A percentile compares a stretch with the other conserved stretches of the same genome.
These are phyloP conservation scores for Bombus confusus DNA, from an alignment of 1,140 invertebrate species.

Conservation along the genomic window DNA sequence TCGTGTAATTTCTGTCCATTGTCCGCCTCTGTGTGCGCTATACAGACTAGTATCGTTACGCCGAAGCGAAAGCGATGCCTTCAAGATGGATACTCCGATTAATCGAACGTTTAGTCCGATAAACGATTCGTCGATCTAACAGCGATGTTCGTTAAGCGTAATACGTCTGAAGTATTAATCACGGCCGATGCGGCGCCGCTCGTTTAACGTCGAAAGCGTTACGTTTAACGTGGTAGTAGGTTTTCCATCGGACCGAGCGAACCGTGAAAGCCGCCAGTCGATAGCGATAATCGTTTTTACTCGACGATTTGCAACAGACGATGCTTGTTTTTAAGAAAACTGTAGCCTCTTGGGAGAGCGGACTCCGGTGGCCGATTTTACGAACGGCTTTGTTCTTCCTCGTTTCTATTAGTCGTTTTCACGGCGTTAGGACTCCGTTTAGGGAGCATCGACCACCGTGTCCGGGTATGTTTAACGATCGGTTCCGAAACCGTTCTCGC, in stretches of 20 bases:
- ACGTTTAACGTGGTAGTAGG: not conserved
- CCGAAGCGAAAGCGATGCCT: not conserved
- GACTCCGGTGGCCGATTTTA: not conserved
- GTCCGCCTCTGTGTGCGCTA: too few relatives aligned
- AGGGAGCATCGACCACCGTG: not conserved
- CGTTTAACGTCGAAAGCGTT: conserved; percentile 15
- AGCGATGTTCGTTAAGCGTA: not conserved
- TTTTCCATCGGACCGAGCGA: not conserved
- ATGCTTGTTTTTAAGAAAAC: not conserved
- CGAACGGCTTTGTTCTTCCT: not conserved
- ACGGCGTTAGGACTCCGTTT: not conserved
- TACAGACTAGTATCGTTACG: not conserved
- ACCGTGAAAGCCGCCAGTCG: not conserved
- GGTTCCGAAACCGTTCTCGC: conserved; percentile 7
- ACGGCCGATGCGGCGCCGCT: not conserved
- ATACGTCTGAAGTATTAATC: not conserved
- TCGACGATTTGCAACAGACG: not conserved
- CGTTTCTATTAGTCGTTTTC: conserved; percentile 13
- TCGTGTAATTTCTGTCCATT: fast-evolving
- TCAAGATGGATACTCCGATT: not conserved
- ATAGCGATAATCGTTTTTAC: not conserved
- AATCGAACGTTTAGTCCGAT: not conserved
- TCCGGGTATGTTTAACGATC: conserved; percentile 21
- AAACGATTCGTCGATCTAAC: not conserved
- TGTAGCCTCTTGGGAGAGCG: not conserved